Percentiles rank a stretch among this genome's conserved stretches.
Evolutionary conservation across 2,113 vertebrate genomes (phyloP).

Genomic region (Otocyon megalotis): DNA sequence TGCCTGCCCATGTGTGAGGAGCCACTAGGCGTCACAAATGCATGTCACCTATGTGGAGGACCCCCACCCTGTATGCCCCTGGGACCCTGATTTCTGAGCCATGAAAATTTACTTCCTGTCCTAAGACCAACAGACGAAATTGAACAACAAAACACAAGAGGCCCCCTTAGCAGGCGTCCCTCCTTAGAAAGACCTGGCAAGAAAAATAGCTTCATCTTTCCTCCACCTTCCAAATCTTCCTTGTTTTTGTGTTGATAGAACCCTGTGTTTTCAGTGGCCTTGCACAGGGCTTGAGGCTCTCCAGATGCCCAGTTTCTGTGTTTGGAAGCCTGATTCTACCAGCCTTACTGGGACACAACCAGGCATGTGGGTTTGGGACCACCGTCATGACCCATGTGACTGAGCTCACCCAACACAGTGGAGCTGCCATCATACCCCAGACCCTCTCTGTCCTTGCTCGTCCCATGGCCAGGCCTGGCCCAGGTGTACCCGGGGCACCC

Average conservation of each 20-base stretch:
- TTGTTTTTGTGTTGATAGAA: not conserved
- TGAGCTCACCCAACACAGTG: not conserved
- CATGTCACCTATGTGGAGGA: no score
- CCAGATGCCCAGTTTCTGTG: not conserved
- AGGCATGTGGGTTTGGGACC: not conserved
- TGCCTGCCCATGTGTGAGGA: not conserved
- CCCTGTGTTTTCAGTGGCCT: accelerated
- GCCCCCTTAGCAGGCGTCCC: accelerated
- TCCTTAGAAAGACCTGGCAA: not conserved
- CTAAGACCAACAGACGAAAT: not conserved
- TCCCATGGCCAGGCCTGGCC: not conserved
- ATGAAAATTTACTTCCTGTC: not conserved
- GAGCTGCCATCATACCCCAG: not conserved
- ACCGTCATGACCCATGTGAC: accelerated
- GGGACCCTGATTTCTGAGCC: no score
- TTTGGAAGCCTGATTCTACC: not conserved
- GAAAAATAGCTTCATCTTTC: not conserved
- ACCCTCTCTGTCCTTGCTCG: not conserved
- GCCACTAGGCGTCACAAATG: no score
- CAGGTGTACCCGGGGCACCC: not conserved
- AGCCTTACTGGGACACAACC: not conserved
- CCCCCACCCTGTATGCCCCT: accelerated
- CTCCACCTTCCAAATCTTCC: not conserved
- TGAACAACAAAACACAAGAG: accelerated
- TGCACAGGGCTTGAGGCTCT: not conserved